Percentiles rank a stretch among this genome's conserved stretches.
Conservation (phyloP, 64 coral and sea anemone genomes). For the Hydrozoanthus tunicans region DNA sequence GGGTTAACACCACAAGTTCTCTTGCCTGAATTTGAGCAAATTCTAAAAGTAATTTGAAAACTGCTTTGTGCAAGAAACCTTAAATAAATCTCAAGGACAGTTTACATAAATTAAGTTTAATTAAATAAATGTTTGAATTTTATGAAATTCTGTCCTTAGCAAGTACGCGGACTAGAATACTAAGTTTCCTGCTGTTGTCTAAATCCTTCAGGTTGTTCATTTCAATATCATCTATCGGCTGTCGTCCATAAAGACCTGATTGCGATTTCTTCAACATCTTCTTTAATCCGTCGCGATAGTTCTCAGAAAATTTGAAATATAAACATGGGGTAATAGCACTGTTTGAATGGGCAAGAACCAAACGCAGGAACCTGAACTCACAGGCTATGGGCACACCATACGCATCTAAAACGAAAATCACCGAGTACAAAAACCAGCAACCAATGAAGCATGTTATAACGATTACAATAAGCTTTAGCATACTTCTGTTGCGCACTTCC, state of each 20-base stretch:
- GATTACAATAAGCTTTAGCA: conserved; percentile 61
- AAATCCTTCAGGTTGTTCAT: background rate
- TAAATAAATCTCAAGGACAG: no score
- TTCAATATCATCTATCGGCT: background rate
- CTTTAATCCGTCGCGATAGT: conserved; percentile 63
- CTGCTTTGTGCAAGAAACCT: no score
- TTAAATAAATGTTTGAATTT: no score
- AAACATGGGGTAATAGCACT: conserved; percentile 65
- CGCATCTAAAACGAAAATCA: conserved; percentile 64
- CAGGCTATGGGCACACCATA: conserved; percentile 51
- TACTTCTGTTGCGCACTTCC: conserved; percentile 41
- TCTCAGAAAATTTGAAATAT: conserved; percentile 63
- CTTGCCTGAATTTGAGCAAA: no score
- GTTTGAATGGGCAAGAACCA: conserved; percentile 65
- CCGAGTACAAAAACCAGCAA: conserved; percentile 71
- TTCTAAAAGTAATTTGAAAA: no score
- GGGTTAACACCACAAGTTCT: no score
- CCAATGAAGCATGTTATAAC: conserved; percentile 62
- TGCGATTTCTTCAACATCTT: background rate
- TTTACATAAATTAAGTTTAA: no score
- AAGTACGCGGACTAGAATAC: background rate
- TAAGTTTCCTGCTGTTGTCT: background rate
- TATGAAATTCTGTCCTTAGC: background rate
- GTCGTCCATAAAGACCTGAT: background rate
- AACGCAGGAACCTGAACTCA: conserved; percentile 54